phyloP scores from a whole-genome alignment of 2,113 vertebrate species.

The Tetrao urogallus region DNA sequence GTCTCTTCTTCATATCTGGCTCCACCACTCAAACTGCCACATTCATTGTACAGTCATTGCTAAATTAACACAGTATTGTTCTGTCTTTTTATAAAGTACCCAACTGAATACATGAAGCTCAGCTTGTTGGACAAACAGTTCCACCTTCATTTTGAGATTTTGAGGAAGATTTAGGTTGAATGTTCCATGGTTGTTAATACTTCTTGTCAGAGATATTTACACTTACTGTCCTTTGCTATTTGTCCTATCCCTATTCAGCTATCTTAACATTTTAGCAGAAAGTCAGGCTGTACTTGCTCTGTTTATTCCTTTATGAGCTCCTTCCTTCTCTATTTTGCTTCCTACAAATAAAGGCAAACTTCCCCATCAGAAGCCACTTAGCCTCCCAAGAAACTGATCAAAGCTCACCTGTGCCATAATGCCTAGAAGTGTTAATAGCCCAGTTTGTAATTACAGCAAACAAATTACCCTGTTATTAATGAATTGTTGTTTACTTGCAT shows the following conservation, averaged over 20 bases:
- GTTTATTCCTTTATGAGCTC: background rate
- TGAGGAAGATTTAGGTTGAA: background rate
- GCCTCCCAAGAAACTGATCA: background rate
- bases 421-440: background rate
- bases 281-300: background rate
- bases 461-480: background rate
- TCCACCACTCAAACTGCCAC: background rate
- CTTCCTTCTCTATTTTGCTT: background rate
- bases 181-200: background rate
- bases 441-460: background rate
- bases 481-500: background rate
- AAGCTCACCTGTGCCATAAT: background rate
- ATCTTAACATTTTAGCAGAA: background rate
- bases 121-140: background rate
- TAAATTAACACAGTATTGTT: background rate
- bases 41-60: background rate
- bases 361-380: background rate
- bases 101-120: background rate
- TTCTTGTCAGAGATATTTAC: background rate
- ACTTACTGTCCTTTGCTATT: background rate
- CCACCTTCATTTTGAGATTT: background rate
- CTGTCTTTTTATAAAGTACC: background rate
- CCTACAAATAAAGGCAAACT: background rate
- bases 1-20: background rate
- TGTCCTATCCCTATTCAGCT: background rate